Evolutionary conservation across 2,888 invertebrate species (phyloP).

Genomic region (Tetrapedia diversipes): DNA sequence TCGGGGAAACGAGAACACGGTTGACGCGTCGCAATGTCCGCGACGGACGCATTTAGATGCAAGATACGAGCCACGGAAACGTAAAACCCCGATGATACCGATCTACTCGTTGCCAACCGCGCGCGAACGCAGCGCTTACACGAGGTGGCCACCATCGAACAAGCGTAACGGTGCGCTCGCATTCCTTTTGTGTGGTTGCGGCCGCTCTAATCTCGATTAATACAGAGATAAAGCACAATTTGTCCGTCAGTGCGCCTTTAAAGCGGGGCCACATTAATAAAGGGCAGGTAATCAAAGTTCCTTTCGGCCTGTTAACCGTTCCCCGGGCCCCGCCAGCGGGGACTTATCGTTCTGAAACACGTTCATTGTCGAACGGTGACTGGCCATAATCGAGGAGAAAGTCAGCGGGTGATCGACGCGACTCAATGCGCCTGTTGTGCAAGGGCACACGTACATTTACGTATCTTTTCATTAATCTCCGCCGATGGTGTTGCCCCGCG

Average conservation of each 20-base stretch:
- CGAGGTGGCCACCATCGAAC: too few species aligned
- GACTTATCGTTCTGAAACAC: conserved; percentile 64
- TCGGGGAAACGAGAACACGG: not conserved
- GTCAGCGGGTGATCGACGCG: conserved; percentile 76
- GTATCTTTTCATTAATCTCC: conserved; percentile 58
- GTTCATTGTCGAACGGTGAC: conserved; percentile 75
- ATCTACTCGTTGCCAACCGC: conserved; percentile 40
- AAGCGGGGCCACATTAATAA: conserved; percentile 69
- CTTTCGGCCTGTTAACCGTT: conserved; percentile 68
- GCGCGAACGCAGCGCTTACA: not conserved
- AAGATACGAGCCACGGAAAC: conserved; percentile 14
- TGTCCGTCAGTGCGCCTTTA: conserved; percentile 66
- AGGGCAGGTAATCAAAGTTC: conserved; percentile 75
- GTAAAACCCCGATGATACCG: conserved; percentile 27
- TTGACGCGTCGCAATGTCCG: not conserved
- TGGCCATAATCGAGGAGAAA: conserved; percentile 71
- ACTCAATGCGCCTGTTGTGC: conserved; percentile 66
- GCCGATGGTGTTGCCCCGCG: conserved; percentile 12
- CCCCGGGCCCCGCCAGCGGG: conserved; percentile 29
- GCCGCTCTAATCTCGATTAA: conserved; percentile 69
- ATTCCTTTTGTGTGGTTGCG: conserved; percentile 44
- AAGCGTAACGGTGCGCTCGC: conserved; percentile 26
- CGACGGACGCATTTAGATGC: conserved; percentile 21
- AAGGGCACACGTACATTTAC: conserved; percentile 39
- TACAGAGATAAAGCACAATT: conserved; percentile 73